phyloP scores from a whole-genome alignment of 1,140 invertebrate genomes.

The Tetramorium parvispinum region DNA sequence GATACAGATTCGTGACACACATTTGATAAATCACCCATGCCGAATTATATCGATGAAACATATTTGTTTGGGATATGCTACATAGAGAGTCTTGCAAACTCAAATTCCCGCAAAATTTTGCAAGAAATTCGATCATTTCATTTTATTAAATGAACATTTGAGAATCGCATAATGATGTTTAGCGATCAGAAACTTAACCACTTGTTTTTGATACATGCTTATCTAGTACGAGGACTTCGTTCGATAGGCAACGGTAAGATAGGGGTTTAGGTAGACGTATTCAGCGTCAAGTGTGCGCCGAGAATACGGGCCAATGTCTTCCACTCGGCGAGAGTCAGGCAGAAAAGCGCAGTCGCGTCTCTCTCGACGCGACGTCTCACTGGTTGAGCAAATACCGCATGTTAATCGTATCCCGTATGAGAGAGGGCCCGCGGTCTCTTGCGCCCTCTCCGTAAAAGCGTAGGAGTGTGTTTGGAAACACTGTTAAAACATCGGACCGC shows the following conservation, averaged over 20 bases:
- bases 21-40: background rate
- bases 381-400: conserved; percentile 76
- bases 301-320: conserved; percentile 50
- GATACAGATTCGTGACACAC: background rate
- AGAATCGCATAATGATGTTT: background rate
- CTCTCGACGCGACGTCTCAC: conserved; percentile 57
- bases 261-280: conserved; percentile 1
- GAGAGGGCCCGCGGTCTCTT: conserved; percentile 31
- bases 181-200: background rate
- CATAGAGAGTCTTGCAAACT: background rate
- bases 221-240: background rate
- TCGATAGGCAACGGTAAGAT: background rate
- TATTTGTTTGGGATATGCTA: background rate
- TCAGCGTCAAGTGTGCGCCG: conserved; percentile 13
- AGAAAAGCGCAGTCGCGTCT: conserved; percentile 43
- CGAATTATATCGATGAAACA: background rate
- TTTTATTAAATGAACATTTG: background rate
- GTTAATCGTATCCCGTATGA: conserved; percentile 64
- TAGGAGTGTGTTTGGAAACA: conserved; percentile 82
- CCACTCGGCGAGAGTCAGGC: conserved; percentile 24
- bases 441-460: conserved; percentile 51
- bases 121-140: too few relatives aligned
- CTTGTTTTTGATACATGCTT: background rate
- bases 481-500: conserved; percentile 78
- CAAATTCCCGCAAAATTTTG: background rate